Base-by-base conservation (phyloP, 2,888 invertebrate genomes). In the Acrobasis suavella region DNA sequence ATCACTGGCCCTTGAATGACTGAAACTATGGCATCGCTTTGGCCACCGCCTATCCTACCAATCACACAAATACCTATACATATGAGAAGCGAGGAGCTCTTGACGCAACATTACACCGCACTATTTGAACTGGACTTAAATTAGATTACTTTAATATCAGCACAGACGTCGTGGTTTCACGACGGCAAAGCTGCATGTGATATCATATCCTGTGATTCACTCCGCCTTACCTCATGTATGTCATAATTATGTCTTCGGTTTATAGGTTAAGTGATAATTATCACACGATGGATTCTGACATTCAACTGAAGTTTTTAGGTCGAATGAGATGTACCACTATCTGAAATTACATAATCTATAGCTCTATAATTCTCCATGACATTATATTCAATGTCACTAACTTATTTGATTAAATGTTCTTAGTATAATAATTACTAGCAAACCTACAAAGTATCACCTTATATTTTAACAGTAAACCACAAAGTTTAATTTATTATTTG, bases 141-240 rank as follows among this genome's bases (percentile, higher is more conserved):
- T 73, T 82, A 83, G 84, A 85, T 87, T 80, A 84, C 72, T 71
- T 73, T 71, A 54, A 54, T 77, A 77, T 73, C 73, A 73, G 74
- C 65, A 75, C 69, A 77, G 70, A 83, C 90, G 88, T 87, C 83
- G 76, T 79, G 70, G 68, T 80, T 73, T 76, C 72, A 73, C 81
- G 70, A 72, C 76, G 78, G 78, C 77, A 76, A 79, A 75, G 71
- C 75, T 75, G 70, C 66, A 76, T 87, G 78, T 91, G 89, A 89
- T 88, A 86, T 89, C 89, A 91, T 85, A 80, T 86, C 85, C 83
- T 81, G 82, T 84, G 83, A 87, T 81, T 87, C 85, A 86, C 76
- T 66, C 69, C 69, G 69, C 74, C 73, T 75, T 74, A 71, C 74
- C 72, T 73, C 72, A 68, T 73, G 72, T 77, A 76, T 75, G 79